Evolutionary conservation across 2,113 vertebrate species (phyloP).

Genomic region (Microcebus jonahi): DNA sequence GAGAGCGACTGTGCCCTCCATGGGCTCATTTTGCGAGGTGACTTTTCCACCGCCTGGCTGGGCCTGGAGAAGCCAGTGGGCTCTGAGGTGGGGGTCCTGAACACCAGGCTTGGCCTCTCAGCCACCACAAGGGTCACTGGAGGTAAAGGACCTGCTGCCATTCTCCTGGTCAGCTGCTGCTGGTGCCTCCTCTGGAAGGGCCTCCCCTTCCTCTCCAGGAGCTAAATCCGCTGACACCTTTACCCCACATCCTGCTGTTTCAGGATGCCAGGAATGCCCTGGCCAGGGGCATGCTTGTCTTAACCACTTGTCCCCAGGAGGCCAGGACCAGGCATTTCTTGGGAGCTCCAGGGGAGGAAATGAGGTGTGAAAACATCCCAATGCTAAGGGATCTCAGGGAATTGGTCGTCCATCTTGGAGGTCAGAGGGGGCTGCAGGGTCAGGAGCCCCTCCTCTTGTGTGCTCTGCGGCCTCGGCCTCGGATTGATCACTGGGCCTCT

Average conservation of each 20-base stretch:
- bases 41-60: slow-evolving; percentile 16
- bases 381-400: not conserved
- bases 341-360: not conserved
- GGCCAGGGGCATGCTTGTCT: slow-evolving; percentile 48
- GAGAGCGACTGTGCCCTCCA: not conserved
- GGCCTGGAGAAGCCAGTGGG: not conserved
- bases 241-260: slow-evolving; percentile 74
- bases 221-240: slow-evolving; percentile 76
- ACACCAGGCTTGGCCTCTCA: not conserved
- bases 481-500: slow-evolving; percentile 6
- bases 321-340: slow-evolving; percentile 18
- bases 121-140: not conserved
- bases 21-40: not conserved
- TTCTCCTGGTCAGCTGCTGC: not conserved
- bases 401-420: not conserved
- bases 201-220: slow-evolving; percentile 60
- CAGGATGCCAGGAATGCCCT: slow-evolving; percentile 73
- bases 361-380: not conserved
- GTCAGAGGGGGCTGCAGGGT: not conserved
- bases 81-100: not conserved
- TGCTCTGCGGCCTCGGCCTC: slow-evolving; percentile 27
- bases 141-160: not conserved
- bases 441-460: not conserved
- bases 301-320: slow-evolving; percentile 62
- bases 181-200: slow-evolving; percentile 27